Base-by-base conservation (phyloP, 2,888 invertebrate genomes). In the Tiphia femorata region DNA sequence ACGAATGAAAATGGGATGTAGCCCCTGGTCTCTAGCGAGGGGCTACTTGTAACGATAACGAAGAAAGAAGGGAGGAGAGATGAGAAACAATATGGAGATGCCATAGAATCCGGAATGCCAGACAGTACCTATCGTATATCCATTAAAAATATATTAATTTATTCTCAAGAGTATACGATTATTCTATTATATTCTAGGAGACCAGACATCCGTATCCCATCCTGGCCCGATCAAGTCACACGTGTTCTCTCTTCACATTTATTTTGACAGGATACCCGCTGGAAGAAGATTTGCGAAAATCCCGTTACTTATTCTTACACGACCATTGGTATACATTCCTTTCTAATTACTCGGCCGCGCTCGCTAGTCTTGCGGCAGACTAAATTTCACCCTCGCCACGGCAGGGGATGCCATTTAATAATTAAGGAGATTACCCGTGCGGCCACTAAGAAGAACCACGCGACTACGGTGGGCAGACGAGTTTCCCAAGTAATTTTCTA, bases 141-240 rank as follows among this genome's bases (percentile, higher is more conserved):
- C 78, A 82, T 78, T 79, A 75, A 67, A 76, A 77, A 82, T 83
- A 83, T 83, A 83, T 82, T 83, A 83, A 83, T 83, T 83, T 83
- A 83, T 83, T 83, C 83, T 83, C 77, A 81, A 81, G 69, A 78
- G 63, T 57, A 67, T 20, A 30, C 17, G 44, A 41, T 42, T 56
- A 40, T 65, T 50, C 37, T 58, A 37, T 47, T 25, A 17, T 49
- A 43, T 38, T 42, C 37, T 40, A 44, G 7, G 46, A 38, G 5
- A 20, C 12, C 25, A 33, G 46, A 21, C 6, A n/a, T 47, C 10
- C 17, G 10, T 1, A 23, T n/a, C 0, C 14, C 17, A 37, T 37
- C 37, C 19, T 17, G 10, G 20, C n/a, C 4, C 16, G n/a, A 37
- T 19, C n/a, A n/a, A n/a, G n/a, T 37, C 20, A n/a, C 16, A 2